A percentile compares a stretch with the other conserved stretches of the same genome.
Evolutionary conservation across 2,113 vertebrate species (phyloP).

Genomic region (Osmerus mordax): DNA sequence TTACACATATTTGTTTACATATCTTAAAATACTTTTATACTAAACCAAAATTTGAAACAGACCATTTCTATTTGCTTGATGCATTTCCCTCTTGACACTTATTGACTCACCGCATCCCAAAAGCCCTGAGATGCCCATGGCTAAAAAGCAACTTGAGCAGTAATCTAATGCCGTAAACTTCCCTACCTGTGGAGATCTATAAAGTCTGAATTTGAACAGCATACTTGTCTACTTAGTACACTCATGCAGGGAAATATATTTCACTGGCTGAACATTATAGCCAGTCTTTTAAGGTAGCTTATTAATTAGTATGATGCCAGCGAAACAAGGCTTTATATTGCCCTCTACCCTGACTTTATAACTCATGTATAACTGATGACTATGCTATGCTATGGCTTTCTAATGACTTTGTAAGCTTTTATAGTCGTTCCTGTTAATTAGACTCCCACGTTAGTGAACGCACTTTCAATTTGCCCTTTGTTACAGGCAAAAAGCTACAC

Average conservation of each 20-base stretch:
- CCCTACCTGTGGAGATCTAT: conserved; percentile 10
- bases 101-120: conserved; percentile 21
- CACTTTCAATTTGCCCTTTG: conserved; percentile 51
- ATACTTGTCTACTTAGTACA: neutral
- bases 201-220: neutral
- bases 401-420: conserved; percentile 35
- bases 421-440: conserved; percentile 62
- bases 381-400: conserved; percentile 38
- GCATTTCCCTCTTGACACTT: conserved; percentile 6
- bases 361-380: neutral
- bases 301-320: neutral
- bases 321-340: too few relatives aligned
- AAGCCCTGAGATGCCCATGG: conserved; percentile 36
- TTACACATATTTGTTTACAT: conserved; percentile 24
- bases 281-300: neutral
- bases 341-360: too few relatives aligned
- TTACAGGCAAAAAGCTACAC: conserved; percentile 39
- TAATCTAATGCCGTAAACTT: neutral
- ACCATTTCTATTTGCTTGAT: conserved; percentile 11
- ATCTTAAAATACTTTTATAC: conserved; percentile 3
- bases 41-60: conserved; percentile 28
- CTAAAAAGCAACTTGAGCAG: conserved; percentile 17
- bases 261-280: neutral
- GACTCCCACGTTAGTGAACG: conserved; percentile 58
- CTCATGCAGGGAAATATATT: neutral